These are phyloP conservation scores for Cygnus olor DNA, from an alignment of 2,797 vertebrate species.

Conservation along the genomic window DNA sequence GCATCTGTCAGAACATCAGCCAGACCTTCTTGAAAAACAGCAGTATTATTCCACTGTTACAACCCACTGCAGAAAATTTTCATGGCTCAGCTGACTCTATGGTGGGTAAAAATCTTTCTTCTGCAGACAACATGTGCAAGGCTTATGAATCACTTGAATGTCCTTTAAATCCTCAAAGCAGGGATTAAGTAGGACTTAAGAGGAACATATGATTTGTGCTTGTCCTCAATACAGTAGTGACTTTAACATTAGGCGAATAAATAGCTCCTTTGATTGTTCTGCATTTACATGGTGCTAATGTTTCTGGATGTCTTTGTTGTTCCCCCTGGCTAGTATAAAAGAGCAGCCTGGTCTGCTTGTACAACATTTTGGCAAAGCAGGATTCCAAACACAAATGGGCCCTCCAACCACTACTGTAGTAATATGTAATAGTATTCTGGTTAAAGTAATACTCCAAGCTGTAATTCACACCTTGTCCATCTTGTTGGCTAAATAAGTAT, in stretches of 20 bases:
- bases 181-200: conserved; percentile 65
- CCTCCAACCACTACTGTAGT: not conserved
- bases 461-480: not conserved
- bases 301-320: not conserved
- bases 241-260: not conserved
- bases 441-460: not conserved
- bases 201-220: conserved; percentile 49
- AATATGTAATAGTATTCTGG: not conserved
- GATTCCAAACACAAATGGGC: not conserved
- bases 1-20: not conserved
- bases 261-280: conserved; percentile 2
- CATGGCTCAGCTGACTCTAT: not conserved
- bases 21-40: not conserved
- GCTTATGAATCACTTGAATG: conserved; percentile 56
- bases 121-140: not conserved
- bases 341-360: not conserved
- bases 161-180: conserved; percentile 55
- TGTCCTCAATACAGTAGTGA: conserved; percentile 52
- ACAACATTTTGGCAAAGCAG: not conserved
- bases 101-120: conserved; percentile 45
- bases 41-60: not conserved
- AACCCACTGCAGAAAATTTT: conserved; percentile 17
- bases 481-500: not conserved
- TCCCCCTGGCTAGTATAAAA: not conserved
- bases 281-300: not conserved